Conservation (phyloP, 2,113 vertebrate species). For the Elanus axillaris region DNA sequence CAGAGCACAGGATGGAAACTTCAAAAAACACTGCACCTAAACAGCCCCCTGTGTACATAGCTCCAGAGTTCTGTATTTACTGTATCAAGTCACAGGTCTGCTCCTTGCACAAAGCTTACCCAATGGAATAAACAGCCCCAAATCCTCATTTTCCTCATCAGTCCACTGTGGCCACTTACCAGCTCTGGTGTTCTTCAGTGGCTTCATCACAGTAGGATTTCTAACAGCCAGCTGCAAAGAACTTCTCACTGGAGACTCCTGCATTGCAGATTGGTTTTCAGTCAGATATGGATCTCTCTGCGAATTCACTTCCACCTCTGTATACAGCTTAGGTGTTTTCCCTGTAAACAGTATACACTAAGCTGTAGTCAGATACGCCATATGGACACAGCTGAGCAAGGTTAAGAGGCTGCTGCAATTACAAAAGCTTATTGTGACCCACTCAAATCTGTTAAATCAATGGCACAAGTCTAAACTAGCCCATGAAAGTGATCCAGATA, state of each 20-base stretch:
- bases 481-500: rapidly evolving
- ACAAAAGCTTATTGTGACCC: rapidly evolving
- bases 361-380: rapidly evolving
- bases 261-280: background rate
- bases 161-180: slow-evolving; percentile 1
- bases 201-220: background rate
- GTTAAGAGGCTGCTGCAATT: background rate
- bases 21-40: rapidly evolving
- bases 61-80: background rate
- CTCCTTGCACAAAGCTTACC: slow-evolving; percentile 35
- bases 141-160: slow-evolving; percentile 52
- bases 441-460: no score
- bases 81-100: background rate
- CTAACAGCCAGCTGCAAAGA: background rate
- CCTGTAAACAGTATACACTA: background rate
- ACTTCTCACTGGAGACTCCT: background rate
- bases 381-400: background rate
- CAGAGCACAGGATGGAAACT: background rate
- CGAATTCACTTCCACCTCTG: background rate
- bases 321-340: background rate
- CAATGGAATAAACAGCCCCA: slow-evolving; percentile 66
- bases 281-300: background rate
- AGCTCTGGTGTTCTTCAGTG: background rate
- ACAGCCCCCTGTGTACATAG: rapidly evolving
- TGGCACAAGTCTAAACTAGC: rapidly evolving